A percentile compares a stretch with the other conserved stretches of the same genome.
These are phyloP conservation scores for Danio kyathit DNA, from an alignment of 2,797 vertebrate genomes.

Conservation along the genomic window DNA sequence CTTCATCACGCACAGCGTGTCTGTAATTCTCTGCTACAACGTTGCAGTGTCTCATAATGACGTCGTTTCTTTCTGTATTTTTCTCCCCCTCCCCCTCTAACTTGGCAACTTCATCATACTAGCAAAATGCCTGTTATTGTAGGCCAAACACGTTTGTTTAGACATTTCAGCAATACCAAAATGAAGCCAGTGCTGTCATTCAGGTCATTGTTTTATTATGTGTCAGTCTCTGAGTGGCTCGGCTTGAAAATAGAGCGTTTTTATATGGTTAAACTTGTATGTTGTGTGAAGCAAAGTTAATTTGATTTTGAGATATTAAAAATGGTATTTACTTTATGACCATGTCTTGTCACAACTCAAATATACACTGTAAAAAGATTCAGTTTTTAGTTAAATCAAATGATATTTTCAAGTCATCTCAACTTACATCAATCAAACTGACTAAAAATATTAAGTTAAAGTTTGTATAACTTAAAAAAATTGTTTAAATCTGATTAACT, in stretches of 20 bases:
- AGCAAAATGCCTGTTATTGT: constrained; percentile 5
- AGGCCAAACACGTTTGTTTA: background rate
- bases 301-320: background rate
- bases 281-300: background rate
- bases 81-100: background rate
- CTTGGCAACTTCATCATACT: background rate
- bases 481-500: too few relatives aligned
- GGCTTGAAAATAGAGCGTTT: background rate
- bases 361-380: too few relatives aligned
- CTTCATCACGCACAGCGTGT: background rate
- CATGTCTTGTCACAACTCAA: too few relatives aligned
- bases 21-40: constrained; percentile 25
- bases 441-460: too few relatives aligned
- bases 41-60: constrained; percentile 16
- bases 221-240: background rate
- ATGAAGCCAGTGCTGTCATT: background rate
- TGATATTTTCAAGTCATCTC: too few relatives aligned
- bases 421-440: too few relatives aligned
- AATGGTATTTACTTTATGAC: too few relatives aligned
- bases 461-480: too few relatives aligned
- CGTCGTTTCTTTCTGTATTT: background rate
- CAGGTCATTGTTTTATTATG: constrained; percentile 14
- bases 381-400: too few relatives aligned
- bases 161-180: background rate
- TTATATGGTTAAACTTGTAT: background rate